Percentiles rank a stretch among this genome's conserved stretches.
phyloP scores from a whole-genome alignment of 2,113 vertebrate genomes.

The Neomonachus schauinslandi region DNA sequence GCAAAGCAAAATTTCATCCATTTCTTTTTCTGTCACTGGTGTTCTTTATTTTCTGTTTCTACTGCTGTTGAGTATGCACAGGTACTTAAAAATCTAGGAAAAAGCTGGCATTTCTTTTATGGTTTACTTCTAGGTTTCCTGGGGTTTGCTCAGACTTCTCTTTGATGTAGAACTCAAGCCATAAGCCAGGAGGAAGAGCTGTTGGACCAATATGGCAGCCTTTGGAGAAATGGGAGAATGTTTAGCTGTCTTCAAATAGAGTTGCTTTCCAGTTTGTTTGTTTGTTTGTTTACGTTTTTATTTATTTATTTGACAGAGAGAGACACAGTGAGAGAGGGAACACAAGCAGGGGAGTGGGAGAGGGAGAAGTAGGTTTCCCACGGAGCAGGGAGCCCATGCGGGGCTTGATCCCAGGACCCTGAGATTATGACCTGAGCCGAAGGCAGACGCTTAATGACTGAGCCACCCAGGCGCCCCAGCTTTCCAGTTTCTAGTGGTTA shows the following conservation, averaged over 20 bases:
- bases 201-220: background rate
- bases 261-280: background rate
- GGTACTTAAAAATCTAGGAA: background rate
- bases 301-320: too few species aligned
- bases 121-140: background rate
- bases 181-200: background rate
- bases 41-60: conserved; percentile 41
- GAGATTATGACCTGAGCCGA: too few species aligned
- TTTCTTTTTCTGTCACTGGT: background rate
- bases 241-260: background rate
- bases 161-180: conserved; percentile 40
- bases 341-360: too few species aligned
- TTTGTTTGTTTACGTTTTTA: too few species aligned
- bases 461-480: too few species aligned
- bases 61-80: background rate
- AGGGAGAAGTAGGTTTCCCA: too few species aligned
- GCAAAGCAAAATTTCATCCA: background rate
- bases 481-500: background rate
- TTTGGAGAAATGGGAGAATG: background rate
- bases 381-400: too few species aligned
- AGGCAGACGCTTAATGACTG: too few species aligned
- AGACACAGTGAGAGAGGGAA: too few species aligned
- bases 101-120: background rate
- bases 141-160: background rate
- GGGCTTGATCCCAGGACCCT: too few species aligned